Evolutionary conservation across 2,888 invertebrate species (phyloP).

Genomic region (Lysandra bellargus): DNA sequence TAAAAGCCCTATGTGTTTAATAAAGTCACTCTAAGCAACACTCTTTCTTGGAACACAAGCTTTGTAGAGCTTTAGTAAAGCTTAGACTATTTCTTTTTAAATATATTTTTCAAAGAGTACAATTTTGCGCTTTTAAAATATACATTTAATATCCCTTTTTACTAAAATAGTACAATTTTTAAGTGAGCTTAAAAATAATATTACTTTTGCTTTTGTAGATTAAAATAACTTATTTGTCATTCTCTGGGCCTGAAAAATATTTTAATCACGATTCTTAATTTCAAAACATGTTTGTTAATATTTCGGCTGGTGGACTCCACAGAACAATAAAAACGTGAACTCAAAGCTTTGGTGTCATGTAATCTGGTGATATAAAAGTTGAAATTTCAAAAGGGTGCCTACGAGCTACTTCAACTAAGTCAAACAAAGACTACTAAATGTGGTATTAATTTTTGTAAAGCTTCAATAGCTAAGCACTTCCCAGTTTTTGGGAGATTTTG

Average conservation of each 20-base stretch:
- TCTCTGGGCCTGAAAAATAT: not conserved
- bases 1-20: not conserved
- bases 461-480: no score
- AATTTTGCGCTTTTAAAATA: not conserved
- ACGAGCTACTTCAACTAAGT: not conserved
- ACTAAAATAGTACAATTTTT: not conserved
- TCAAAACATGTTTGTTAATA: not conserved
- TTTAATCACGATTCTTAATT: not conserved
- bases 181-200: not conserved
- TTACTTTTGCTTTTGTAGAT: not conserved
- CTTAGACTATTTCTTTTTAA: not conserved
- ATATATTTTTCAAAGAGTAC: not conserved
- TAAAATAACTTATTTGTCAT: not conserved
- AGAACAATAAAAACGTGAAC: no score
- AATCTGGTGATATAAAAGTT: constrained; percentile 3
- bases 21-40: not conserved
- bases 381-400: not conserved
- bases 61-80: not conserved
- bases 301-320: not conserved
- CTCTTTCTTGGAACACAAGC: not conserved
- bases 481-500: no score
- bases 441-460: no score
- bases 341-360: constrained; percentile 27
- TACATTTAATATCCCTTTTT: not conserved
- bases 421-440: not conserved